Evolutionary conservation across 64 coral and sea anemone genomes (phyloP), one percentile per base, ranked within the genome.

Genomic region (Trachythela sp.): DNA sequence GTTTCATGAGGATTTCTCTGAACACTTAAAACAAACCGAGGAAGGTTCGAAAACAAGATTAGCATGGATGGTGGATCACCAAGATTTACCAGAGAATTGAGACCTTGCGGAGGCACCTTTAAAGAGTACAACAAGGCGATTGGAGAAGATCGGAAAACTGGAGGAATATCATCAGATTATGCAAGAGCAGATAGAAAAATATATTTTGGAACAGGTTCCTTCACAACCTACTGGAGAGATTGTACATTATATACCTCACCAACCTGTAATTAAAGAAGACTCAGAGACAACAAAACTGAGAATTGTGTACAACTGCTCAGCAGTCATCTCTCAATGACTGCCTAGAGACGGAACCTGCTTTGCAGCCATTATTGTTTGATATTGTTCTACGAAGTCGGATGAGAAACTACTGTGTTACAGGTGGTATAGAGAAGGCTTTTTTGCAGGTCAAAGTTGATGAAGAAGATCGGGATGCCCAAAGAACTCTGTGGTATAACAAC

Each of bases 41-140:
- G 94, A 95, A 92, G 91, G 91, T 22, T 95, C 88, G 60, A 90
- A 88, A 17, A 91, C 89, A 40, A 31, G 80, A 85, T 92, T 95
- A 80, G 88, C 94, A 59, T 95, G 89, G 90, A 92, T 85, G 70
- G 40, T 83, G 54, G 87, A 87, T 39, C 90, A 90, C 13, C 6
- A 59, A 31, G 31, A 24, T 36, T 75, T 95, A 36, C 88, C 91
- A 41, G 24, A 87, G 41, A 90, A 92, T 58, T 85, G 85, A 17
- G 80, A 89, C 32, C 70, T 95, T 24, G 40, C 87, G 26, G 29
- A 89, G 4, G 91, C 59, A 48, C 84, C 45, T 8, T 43, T 92
- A 10, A 39, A 27, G 77, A 96, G 89, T 17, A 86, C 83, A 24
- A 87, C 89, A 36, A 32, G 41, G 20, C 92, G 91, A 50, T 87